phyloP scores from a whole-genome alignment of 92 coral and sea anemone genomes.

The Porites rus region DNA sequence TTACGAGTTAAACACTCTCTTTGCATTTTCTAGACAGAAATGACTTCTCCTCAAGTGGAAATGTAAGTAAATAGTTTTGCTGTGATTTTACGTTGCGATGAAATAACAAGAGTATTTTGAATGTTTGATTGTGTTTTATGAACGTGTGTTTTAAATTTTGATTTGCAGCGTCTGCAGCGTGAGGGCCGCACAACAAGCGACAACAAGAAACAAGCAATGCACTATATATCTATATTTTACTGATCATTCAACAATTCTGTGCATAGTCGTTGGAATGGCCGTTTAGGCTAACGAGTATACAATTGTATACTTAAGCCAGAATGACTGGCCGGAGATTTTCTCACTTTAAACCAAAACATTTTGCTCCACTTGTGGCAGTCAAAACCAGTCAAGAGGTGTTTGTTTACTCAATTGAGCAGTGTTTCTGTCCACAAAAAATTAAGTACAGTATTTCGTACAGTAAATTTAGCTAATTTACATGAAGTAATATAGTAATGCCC shows the following conservation, averaged over 20 bases:
- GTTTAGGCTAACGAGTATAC: slow-evolving; percentile 1
- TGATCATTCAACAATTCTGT: neutral
- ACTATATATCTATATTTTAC: neutral
- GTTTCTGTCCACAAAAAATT: slow-evolving; percentile 9
- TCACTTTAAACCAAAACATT: neutral
- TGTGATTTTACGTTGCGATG: too few relatives aligned
- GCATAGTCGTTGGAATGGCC: neutral
- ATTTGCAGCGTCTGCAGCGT: slow-evolving; percentile 2
- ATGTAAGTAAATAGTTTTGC: neutral
- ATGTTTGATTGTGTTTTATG: neutral
- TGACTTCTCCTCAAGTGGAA: slow-evolving; percentile 23
- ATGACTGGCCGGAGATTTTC: neutral
- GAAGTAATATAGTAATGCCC: too few relatives aligned
- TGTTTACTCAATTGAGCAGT: slow-evolving; percentile 13
- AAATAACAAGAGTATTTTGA: too few relatives aligned
- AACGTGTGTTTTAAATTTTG: neutral
- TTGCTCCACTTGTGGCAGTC: slow-evolving; percentile 5
- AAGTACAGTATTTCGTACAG: neutral
- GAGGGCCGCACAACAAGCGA: neutral
- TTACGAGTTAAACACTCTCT: neutral
- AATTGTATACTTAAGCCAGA: neutral
- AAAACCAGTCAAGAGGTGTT: neutral
- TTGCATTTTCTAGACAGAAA: slow-evolving; percentile 14
- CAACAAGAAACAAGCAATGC: slow-evolving; percentile 13
- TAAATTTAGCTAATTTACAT: too few relatives aligned